A percentile compares a stretch with the other conserved stretches of the same genome.
phyloP scores from a whole-genome alignment of 1,140 invertebrate species.

The Stenopsyche tienmushanensis region DNA sequence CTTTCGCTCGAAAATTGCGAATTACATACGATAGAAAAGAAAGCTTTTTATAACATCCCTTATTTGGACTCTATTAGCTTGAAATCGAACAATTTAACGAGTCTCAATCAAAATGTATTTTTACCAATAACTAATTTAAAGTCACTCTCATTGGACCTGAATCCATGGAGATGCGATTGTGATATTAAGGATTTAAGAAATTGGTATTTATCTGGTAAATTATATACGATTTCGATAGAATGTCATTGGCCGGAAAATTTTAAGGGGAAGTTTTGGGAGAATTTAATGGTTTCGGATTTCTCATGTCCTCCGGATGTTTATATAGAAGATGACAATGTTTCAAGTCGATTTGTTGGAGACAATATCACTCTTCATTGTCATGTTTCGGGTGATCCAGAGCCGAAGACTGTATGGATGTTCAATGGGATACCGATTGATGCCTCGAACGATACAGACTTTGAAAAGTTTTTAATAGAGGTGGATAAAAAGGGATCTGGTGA shows the following conservation, averaged over 20 bases:
- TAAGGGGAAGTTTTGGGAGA: constrained; percentile 64
- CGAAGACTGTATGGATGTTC: constrained; percentile 68
- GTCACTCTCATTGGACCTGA: constrained; percentile 71
- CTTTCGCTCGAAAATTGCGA: constrained; percentile 71
- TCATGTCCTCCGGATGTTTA: constrained; percentile 71
- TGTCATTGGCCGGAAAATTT: constrained; percentile 64
- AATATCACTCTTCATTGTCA: constrained; percentile 80
- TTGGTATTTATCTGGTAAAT: constrained; percentile 66
- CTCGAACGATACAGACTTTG: constrained; percentile 34
- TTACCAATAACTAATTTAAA: constrained; percentile 67
- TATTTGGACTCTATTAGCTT: constrained; percentile 72
- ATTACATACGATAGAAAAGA: constrained; percentile 62
- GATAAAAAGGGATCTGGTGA: too few species aligned
- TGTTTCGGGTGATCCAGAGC: constrained; percentile 79
- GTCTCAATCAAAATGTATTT: constrained; percentile 65
- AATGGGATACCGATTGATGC: constrained; percentile 38
- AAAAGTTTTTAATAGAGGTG: too few species aligned
- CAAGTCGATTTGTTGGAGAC: constrained; percentile 52
- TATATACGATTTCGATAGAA: constrained; percentile 63
- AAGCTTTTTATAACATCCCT: constrained; percentile 65
- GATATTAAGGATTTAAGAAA: constrained; percentile 69
- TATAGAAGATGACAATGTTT: constrained; percentile 33
- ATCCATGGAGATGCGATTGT: constrained; percentile 83
- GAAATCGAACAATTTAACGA: constrained; percentile 67
- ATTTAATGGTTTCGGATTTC: constrained; percentile 66